phyloP scores from a whole-genome alignment of 1,140 invertebrate genomes.

The Sitophilus oryzae region DNA sequence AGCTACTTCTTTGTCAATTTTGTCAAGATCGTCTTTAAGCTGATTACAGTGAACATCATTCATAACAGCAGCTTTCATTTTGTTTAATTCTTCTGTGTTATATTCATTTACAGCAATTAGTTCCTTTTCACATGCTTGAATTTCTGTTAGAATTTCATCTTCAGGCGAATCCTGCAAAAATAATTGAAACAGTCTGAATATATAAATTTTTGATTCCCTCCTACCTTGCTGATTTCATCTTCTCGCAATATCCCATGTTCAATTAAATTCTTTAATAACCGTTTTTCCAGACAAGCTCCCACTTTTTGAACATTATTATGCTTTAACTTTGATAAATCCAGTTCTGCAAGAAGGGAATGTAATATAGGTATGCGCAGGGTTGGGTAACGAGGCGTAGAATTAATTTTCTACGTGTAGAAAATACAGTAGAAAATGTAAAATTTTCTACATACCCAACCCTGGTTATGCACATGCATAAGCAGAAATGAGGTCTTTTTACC shows the following conservation, averaged over 20 bases:
- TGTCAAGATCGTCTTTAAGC: slow-evolving; percentile 61
- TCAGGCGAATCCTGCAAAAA: slow-evolving; percentile 45
- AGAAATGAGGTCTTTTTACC: slow-evolving; percentile 27
- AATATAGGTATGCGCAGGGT: no score
- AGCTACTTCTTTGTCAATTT: slow-evolving; percentile 62
- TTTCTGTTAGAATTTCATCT: slow-evolving; percentile 80
- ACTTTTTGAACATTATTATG: slow-evolving; percentile 50
- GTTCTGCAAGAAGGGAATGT: background rate
- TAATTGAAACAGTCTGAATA: background rate
- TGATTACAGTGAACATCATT: slow-evolving; percentile 63
- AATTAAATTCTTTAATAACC: slow-evolving; percentile 78
- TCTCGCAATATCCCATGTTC: slow-evolving; percentile 78
- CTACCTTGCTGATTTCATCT: slow-evolving; percentile 55
- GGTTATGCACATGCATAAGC: no score
- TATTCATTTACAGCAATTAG: slow-evolving; percentile 62
- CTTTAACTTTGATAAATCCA: slow-evolving; percentile 39
- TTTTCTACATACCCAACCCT: no score
- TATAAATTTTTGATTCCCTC: slow-evolving; percentile 2
- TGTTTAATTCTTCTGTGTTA: slow-evolving; percentile 61
- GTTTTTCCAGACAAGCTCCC: slow-evolving; percentile 65
- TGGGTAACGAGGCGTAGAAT: no score
- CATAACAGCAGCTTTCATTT: slow-evolving; percentile 53
- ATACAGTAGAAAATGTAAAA: no score
- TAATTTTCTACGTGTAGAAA: no score
- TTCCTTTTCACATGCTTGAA: slow-evolving; percentile 79